Conservation (phyloP, 2,888 invertebrate species). For the Tinea semifulvella region DNA sequence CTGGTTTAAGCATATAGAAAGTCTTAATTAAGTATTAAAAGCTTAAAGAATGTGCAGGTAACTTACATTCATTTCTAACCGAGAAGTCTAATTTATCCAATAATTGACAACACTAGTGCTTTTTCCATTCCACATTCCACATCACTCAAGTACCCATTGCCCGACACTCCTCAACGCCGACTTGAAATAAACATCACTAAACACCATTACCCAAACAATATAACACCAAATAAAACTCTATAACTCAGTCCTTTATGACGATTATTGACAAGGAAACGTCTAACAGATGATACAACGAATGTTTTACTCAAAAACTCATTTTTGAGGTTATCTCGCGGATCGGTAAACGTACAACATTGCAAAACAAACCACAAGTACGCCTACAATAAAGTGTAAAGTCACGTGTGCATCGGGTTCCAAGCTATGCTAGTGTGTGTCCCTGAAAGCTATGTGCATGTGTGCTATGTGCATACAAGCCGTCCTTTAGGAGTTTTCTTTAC, state of each 20-base stretch:
- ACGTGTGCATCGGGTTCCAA: constrained; percentile 22
- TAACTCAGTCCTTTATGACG: neutral
- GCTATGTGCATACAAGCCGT: neutral
- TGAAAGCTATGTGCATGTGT: constrained; percentile 2
- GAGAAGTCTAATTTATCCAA: neutral
- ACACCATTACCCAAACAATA: constrained; percentile 15
- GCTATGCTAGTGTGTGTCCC: constrained; percentile 5
- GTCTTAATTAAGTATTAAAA: too few species aligned
- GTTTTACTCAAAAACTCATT: constrained; percentile 37
- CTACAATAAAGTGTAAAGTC: constrained; percentile 41
- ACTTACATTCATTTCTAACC: neutral
- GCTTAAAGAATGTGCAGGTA: too few species aligned
- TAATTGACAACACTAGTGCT: constrained; percentile 13
- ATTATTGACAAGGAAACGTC: constrained; percentile 18
- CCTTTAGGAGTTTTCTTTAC: constrained; percentile 15
- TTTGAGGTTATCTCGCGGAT: constrained; percentile 60
- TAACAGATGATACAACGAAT: constrained; percentile 27
- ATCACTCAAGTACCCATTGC: too few species aligned
- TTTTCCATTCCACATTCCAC: constrained; percentile 17
- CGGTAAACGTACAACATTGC: constrained; percentile 54
- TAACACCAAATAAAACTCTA: constrained; percentile 19
- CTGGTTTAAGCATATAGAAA: too few species aligned
- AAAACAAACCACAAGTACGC: constrained; percentile 26
- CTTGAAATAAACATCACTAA: constrained; percentile 16
- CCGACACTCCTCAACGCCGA: constrained; percentile 17